Evolutionary conservation across 2,113 vertebrate species (phyloP).

Genomic region (Craseonycteris thonglongyai): DNA sequence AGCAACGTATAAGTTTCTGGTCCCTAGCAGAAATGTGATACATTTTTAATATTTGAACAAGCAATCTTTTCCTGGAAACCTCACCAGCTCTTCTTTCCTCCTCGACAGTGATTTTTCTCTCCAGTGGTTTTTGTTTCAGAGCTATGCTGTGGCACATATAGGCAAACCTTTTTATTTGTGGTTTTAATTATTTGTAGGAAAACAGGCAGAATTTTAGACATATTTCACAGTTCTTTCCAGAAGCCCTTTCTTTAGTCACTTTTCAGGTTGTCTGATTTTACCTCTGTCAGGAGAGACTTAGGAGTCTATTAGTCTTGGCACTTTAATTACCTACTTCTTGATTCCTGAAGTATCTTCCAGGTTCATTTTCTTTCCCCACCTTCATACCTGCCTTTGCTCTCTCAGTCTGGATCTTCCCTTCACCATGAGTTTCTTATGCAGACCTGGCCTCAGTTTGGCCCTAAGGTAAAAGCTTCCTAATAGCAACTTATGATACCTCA

Average conservation of each 20-base stretch:
- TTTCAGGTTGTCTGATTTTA: not conserved
- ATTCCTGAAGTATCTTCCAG: not conserved
- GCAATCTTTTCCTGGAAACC: not conserved
- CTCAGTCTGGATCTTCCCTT: not conserved
- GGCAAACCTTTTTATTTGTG: not conserved
- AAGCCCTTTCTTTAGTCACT: not conserved
- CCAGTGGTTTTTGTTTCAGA: not conserved
- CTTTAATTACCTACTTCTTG: not conserved
- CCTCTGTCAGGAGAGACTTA: not conserved
- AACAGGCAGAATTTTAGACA: not conserved
- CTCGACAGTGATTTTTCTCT: not conserved
- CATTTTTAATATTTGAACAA: slow-evolving; percentile 3
- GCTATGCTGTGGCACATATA: not conserved
- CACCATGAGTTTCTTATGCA: not conserved
- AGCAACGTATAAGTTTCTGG: not conserved
- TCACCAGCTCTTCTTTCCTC: not conserved
- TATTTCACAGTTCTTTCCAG: not conserved
- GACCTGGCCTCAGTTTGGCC: not conserved
- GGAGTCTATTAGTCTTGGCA: not conserved
- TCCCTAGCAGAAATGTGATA: not conserved
- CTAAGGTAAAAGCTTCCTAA: not conserved
- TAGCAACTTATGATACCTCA: not conserved
- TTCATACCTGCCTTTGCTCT: not conserved
- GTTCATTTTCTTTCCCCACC: not conserved
- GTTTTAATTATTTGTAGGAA: slow-evolving; percentile 17